Evolutionary conservation across 2,797 vertebrate genomes (phyloP), one percentile per base, ranked within the genome.

Genomic region (Dicrostonyx torquatus): DNA sequence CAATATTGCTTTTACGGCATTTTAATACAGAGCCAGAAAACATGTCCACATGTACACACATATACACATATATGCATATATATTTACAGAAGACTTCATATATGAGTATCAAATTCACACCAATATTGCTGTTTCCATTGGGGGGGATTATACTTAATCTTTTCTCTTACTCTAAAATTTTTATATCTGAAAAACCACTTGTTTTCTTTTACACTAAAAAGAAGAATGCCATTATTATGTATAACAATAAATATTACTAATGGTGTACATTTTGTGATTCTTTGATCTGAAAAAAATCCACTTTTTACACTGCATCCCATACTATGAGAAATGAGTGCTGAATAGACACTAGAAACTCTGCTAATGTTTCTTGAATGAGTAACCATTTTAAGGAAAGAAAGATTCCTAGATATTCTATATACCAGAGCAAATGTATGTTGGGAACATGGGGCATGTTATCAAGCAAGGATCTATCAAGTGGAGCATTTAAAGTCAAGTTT

Each of bases 131-230:
- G 55, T 89, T 87, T 91, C 77, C 94, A 79, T 48, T 91, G 89
- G 92, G 88, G 29, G 90, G 66, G 37, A 90, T 96, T 94, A 89
- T 87, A 91, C 86, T 89, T 93, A 26, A 17, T 92, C 13, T 92
- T 92, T 94, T 94, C 26, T 92, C 84, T 94, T 93, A 94, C 29
- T 95, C 31, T 92, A 48, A 92, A 94, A 89, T 18, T 78, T 62
- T 77, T 90, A 18, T 72, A 20, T 79, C 58, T 89, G 87, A 94
- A 96, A 40, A 91, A 37, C 50, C 75, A 62, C 34, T 83, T 87
- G 22, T 88, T 93, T 77, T 72, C 58, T 78, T 40, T 89, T 93
- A 89, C 50, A 89, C 76, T 94, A 62, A 88, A 73, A 93, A 78
- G 73, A 94, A 90, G 50, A 79, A 83, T 83, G 70, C 4, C 5